Evolutionary conservation across 2,113 vertebrate species (phyloP), one percentile per base, ranked within the genome.

Genomic region (Salvelinus namaycush): DNA sequence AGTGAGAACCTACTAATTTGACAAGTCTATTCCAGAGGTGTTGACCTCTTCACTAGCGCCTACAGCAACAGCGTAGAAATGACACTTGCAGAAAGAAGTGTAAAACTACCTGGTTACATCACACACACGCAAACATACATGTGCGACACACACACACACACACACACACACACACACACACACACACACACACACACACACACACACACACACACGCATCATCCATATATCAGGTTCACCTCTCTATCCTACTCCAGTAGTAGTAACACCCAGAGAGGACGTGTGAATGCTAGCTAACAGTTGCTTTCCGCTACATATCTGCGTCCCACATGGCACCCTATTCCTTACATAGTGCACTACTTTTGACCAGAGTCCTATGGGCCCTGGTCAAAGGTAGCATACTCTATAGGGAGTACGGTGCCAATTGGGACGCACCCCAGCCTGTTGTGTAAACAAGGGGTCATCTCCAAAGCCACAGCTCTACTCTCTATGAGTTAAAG

Each of bases 1-100:
- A 85, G 89, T 84, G 85, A 89, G 83, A 82, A 86, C 67, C 78
- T 81, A 78, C 67, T 91, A 87, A 93, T 93, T 88, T 93, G 90
- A 91, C 90, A 90, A 84, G 87, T 92, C 84, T 81, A 76, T 85
- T 88, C 84, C 80, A 79, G 90, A 93, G 92, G 90, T 93, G 91
- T 92, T 91, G 92, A 93, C 90, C 91, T 84, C 86, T 54, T 83
- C 85, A 74, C 84, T 87, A 74, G 54, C 81, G 76, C 84, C 77
- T 81, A 79, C 73, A 84, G 81, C 84, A 84, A 70, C 83, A 66
- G 74, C 14, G 75, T 83, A 75, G 67, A 80, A 12, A 59, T 75
- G 74, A 75, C 90, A 81, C 88, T 78, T 87, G 72, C 2, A 67
- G 65, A 64, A 29, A 22, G 67, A 62, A 68, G 67, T 39, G 67